phyloP scores from a whole-genome alignment of 92 coral and sea anemone genomes.

The Heliopora coerulea region DNA sequence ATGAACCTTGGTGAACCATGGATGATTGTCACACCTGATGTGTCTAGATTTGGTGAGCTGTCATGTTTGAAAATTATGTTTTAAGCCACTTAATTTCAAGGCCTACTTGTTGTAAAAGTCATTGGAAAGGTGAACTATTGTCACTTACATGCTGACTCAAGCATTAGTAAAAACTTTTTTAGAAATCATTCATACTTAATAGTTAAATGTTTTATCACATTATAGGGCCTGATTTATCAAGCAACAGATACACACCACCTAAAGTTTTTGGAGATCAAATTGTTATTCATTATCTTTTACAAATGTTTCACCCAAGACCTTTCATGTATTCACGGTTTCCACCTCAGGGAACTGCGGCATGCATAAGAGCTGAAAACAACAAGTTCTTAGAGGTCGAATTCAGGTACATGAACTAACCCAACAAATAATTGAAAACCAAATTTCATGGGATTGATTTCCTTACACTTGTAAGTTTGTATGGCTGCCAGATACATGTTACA shows the following conservation, averaged over 20 bases:
- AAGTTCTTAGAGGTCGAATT: slow-evolving; percentile 74
- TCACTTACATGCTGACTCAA: too few species aligned
- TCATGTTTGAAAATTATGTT: too few species aligned
- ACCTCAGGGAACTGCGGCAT: slow-evolving; percentile 90
- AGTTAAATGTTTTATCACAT: neutral
- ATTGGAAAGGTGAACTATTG: too few species aligned
- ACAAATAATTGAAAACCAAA: too few species aligned
- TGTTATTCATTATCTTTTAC: slow-evolving; percentile 64
- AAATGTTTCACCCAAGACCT: slow-evolving; percentile 89
- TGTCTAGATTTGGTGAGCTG: slow-evolving; percentile 67
- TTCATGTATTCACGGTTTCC: slow-evolving; percentile 78
- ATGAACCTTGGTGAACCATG: slow-evolving; percentile 63
- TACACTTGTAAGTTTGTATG: too few species aligned
- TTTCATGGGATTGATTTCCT: too few species aligned
- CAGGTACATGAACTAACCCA: too few species aligned
- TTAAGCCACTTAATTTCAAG: too few species aligned
- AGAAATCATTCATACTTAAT: too few species aligned
- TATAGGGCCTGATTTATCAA: slow-evolving; percentile 74
- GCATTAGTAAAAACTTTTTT: too few species aligned
- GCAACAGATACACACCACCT: slow-evolving; percentile 75
- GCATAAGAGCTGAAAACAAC: slow-evolving; percentile 75
- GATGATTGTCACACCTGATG: slow-evolving; percentile 64
- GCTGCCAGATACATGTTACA: too few species aligned
- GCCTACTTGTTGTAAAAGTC: too few species aligned
- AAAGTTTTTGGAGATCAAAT: slow-evolving; percentile 60